These are phyloP conservation scores for Beaufortia kweichowensis DNA, from an alignment of 2,113 vertebrate genomes.

Conservation along the genomic window DNA sequence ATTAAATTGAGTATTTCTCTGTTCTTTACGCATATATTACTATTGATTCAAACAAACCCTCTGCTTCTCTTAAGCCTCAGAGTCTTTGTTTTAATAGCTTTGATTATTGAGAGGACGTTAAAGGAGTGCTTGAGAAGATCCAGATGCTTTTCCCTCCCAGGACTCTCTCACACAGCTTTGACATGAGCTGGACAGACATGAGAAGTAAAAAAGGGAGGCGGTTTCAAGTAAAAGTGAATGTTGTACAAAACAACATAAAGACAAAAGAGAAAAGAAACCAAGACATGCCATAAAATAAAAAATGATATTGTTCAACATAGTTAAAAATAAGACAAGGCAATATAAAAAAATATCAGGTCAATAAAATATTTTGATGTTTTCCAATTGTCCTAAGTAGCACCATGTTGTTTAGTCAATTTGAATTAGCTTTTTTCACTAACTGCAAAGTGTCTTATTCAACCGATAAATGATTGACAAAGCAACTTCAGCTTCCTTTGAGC, in stretches of 20 bases:
- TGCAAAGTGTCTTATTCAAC: too few species aligned
- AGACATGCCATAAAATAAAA: not conserved
- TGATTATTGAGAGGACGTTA: constrained; percentile 51
- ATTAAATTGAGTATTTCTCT: constrained; percentile 41
- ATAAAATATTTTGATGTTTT: too few species aligned
- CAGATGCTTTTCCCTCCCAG: constrained; percentile 44
- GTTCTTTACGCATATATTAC: constrained; percentile 38
- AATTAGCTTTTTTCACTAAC: too few species aligned
- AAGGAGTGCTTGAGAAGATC: constrained; percentile 53
- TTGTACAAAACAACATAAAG: constrained; percentile 31
- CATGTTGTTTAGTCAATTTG: too few species aligned
- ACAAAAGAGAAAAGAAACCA: not conserved
- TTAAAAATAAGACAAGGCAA: too few species aligned
- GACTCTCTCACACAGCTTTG: constrained; percentile 33
- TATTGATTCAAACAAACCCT: constrained; percentile 37
- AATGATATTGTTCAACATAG: too few species aligned
- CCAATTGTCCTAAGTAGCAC: too few species aligned
- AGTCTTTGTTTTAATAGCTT: constrained; percentile 55
- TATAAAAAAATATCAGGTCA: too few species aligned
- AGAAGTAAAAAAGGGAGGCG: not conserved
- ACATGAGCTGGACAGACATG: constrained; percentile 24
- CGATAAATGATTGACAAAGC: too few species aligned
- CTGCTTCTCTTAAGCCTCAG: constrained; percentile 20
- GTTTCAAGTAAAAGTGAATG: not conserved
- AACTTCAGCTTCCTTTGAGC: too few species aligned